Conservation (phyloP, 64 coral and sea anemone species). For the Orbicella faveolata region DNA sequence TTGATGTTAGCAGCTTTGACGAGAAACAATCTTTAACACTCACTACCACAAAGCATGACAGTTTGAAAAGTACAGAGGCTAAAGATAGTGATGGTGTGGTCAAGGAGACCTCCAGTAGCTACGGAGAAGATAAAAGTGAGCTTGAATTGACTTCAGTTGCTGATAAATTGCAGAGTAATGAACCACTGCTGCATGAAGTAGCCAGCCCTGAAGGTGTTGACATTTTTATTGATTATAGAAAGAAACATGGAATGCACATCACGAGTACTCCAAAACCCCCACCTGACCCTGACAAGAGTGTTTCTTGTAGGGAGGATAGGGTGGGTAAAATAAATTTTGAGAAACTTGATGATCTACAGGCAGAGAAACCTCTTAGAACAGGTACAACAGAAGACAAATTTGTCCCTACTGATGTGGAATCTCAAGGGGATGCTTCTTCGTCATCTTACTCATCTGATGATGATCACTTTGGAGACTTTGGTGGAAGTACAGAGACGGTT, state of each 20-base stretch:
- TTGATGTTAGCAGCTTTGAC: background rate
- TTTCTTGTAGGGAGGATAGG: background rate
- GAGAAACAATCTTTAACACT: background rate
- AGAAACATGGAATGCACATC: slow-evolving; percentile 45
- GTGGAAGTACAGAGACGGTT: slow-evolving; percentile 62
- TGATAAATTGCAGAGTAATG: background rate
- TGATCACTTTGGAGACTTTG: slow-evolving; percentile 55
- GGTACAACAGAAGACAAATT: background rate
- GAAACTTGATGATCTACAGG: background rate
- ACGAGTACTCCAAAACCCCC: slow-evolving; percentile 59
- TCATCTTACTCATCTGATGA: slow-evolving; percentile 75
- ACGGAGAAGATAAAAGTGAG: background rate
- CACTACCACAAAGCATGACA: background rate
- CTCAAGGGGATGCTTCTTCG: slow-evolving; percentile 50
- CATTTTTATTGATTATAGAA: slow-evolving; percentile 73
- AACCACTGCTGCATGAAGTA: background rate
- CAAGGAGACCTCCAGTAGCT: background rate
- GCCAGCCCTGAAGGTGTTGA: slow-evolving; percentile 62
- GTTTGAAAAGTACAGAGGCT: background rate
- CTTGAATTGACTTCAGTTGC: background rate
- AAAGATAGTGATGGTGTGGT: background rate
- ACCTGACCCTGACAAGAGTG: background rate
- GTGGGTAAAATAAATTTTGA: background rate
- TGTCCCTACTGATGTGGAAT: slow-evolving; percentile 4
- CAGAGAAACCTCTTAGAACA: background rate